Base-by-base conservation (phyloP, 2,797 vertebrate genomes). In the Channallabes apus region DNA sequence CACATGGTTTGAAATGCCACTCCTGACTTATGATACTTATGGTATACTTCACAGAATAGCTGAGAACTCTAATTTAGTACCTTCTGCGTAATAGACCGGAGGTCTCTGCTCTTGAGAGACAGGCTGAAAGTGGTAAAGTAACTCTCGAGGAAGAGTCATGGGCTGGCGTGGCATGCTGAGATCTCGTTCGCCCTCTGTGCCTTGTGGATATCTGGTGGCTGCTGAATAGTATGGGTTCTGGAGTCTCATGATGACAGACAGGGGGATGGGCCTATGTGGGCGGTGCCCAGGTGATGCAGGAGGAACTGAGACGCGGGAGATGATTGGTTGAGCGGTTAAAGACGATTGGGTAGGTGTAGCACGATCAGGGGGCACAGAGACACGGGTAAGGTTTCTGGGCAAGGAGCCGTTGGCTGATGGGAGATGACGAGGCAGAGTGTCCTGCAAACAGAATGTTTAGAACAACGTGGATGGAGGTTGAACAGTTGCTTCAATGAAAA, bases 171-270 rank as follows among this genome's bases (percentile, higher is more conserved):
- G 0, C 78, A 89, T 0, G 78, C 92, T 93, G 90, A 92, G 72
- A 9, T 93, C 84, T 14, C 68, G 83, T 22, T 91, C 91, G 24
- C 46, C 84, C 24, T 72, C 87, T 18, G 83, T 61, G 58, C 8
- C 85, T 46, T 29, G 89, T 72, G 90, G 89, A 76, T 86, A 90
- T 17, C 0, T 32, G 0, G 86, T n/a, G 2, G 85, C 8, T 22
- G 85, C 91, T 4, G 86, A 92, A 93, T 95, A 97, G 20, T 94
- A 91, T 0, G 96, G 96, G 6, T 97, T 97, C 86, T 98, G 97
- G 69, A 98, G 94, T 79, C 95, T 95, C 94, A 98, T 96, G 88
- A 98, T 97, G 92, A 98, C 95, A 3, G 97, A 97, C 61, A 98
- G 95, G 0, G 97, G 97, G 69, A 98, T 95, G 15, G 96, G 96